Evolutionary conservation across 2,888 invertebrate genomes (phyloP), one percentile per base, ranked within the genome.

Genomic region (Leptarthrus brevirostris): DNA sequence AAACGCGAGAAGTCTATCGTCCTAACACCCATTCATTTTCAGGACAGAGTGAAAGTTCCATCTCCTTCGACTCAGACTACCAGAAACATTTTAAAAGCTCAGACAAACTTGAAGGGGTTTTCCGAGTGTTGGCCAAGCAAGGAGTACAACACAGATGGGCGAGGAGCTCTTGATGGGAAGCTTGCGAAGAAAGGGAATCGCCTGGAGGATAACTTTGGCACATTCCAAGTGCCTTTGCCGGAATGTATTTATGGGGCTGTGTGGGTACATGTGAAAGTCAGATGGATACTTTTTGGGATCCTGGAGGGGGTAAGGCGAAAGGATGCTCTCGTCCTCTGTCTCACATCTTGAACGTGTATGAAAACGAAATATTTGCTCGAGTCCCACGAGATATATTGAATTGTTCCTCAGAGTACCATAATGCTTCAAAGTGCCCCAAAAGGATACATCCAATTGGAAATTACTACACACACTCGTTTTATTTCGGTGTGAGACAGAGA

Each of bases 341-440:
- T 54, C 53, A 58, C 44, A 47, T 56, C 71, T 74, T 72, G 71
- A 61, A 72, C 70, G 74, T 76, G 72, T 74, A 74, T 76, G 76
- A 74, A 76, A 74, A 76, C 74, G 76, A 76, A 76, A 76, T 76
- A 76, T 76, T 76, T 73, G 56, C 66, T 70, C 69, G 10, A 26
- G 34, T 82, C 82, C 78, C 56, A 77, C 80, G 82, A 81, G 79
- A 79, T 74, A 75, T 77, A 81, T 81, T 80, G 81, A 84, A 85
- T 84, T 84, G 84, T 82, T 83, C 85, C 84, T 83, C 79, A 78
- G 84, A 82, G 85, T 84, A 81, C 81, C 83, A 83, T 83, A 83
- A 84, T 81, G 81, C 81, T 80, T 79, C 78, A 80, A 81, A 82
- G 80, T 81, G 81, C 81, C 80, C 81, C 82, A 81, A 81, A 82